Base-by-base conservation (phyloP, 2,113 vertebrate species). In the Heteronetta atricapilla region DNA sequence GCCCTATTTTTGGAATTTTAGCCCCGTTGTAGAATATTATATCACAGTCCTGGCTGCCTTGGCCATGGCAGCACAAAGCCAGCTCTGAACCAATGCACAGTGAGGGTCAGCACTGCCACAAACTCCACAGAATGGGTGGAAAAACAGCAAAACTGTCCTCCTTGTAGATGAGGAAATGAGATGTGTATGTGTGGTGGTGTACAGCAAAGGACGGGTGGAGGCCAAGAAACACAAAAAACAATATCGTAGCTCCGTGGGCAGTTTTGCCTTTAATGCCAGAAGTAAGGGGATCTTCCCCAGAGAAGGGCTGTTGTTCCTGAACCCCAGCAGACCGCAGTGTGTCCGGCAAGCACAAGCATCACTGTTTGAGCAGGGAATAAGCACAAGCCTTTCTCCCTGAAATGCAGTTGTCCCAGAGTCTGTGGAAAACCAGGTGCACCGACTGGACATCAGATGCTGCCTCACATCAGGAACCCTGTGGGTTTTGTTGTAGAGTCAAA, bases 161-260 rank as follows among this genome's bases (percentile, higher is more conserved):
- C 18, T 46, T 33, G 6, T 4, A 44, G 25, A 31, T 12, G n/a
- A 66, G 42, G 28, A 63, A 69, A 68, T 38, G 31, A 25, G 9
- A 19, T 4, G 6, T 6, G 10, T 6, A 19, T 22, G 1, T 4
- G 2, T 46, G 3, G 8, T 8, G 70, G 22, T 53, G 44, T 48
- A 13, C 26, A 78, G 23, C 29, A 56, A n/a, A 56, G 34, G 31
- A 12, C 15, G 16, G 25, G 13, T 11, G 20, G 58, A 53, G 64
- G 63, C 10, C 0, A 0, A 22, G 19, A 53, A 64, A 52, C 3
- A 8, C 25, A n/a, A 55, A 53, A n/a, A 56, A 16, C 0, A 2
- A 3, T 36, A 13, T 19, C 2, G 0, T 72, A 78, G 2, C 8
- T n/a, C 22, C 1, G 0, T 55, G 19, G 56, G 70, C 55, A 58